Conservation (phyloP, 2,113 vertebrate species). For the Misgurnus anguillicaudatus region DNA sequence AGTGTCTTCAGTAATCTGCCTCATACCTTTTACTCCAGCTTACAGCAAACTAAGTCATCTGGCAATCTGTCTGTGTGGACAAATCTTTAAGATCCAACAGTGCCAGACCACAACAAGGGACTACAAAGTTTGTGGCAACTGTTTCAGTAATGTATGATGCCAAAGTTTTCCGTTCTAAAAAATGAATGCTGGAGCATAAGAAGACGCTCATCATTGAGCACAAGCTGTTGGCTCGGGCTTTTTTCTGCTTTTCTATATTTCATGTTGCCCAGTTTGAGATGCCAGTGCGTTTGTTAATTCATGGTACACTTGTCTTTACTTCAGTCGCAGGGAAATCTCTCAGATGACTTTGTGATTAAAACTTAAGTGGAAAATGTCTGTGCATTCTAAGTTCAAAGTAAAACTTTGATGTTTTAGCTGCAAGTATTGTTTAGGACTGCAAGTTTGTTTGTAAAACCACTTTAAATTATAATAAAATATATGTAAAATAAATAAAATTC, state of each 20-base stretch:
- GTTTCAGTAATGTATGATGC: slow-evolving; percentile 28
- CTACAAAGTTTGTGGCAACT: neutral
- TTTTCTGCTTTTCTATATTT: slow-evolving; percentile 28
- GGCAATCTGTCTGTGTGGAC: neutral
- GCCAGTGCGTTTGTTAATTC: slow-evolving; percentile 14
- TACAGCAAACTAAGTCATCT: slow-evolving; percentile 55
- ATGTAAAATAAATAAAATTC: too few relatives aligned
- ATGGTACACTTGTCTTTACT: slow-evolving; percentile 13
- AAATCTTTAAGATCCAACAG: neutral
- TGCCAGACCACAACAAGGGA: neutral
- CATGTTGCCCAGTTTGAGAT: slow-evolving; percentile 5
- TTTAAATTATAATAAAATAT: too few relatives aligned
- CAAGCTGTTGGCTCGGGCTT: neutral
- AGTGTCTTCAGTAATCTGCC: slow-evolving; percentile 63
- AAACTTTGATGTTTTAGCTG: too few relatives aligned
- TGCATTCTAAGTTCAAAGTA: too few relatives aligned
- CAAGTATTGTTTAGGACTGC: too few relatives aligned
- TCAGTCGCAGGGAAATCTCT: neutral
- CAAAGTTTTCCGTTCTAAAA: slow-evolving; percentile 3
- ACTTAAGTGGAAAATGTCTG: neutral
- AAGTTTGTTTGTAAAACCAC: too few relatives aligned
- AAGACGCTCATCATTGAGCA: neutral
- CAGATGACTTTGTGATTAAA: neutral
- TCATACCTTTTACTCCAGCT: slow-evolving; percentile 57
- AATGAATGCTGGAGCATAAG: slow-evolving; percentile 26